Evolutionary conservation across 2,113 vertebrate species (phyloP).

Genomic region (Cebidichthys violaceus): DNA sequence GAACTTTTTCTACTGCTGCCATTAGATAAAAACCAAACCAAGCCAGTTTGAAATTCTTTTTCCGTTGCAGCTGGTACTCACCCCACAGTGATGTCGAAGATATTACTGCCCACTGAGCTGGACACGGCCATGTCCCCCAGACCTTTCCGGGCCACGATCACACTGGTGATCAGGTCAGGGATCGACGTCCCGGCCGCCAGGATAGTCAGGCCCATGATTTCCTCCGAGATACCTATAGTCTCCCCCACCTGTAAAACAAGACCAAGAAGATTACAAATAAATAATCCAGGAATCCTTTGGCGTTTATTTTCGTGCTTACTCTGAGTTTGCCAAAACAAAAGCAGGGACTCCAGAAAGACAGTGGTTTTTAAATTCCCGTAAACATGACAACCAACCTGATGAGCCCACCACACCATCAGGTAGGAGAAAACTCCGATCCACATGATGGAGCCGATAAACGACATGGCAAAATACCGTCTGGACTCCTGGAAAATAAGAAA

Average conservation of each 20-base stretch:
- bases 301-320: neutral
- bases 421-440: slow-evolving; percentile 85
- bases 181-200: slow-evolving; percentile 85
- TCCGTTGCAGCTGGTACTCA: slow-evolving; percentile 33
- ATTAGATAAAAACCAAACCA: too few species aligned
- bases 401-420: slow-evolving; percentile 86
- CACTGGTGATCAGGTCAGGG: slow-evolving; percentile 85
- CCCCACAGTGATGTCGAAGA: slow-evolving; percentile 84
- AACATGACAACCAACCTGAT: slow-evolving; percentile 76
- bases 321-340: neutral
- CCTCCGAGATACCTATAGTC: slow-evolving; percentile 83
- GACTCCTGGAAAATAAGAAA: slow-evolving; percentile 65
- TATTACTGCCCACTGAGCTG: slow-evolving; percentile 85
- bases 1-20: neutral
- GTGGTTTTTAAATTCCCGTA: neutral
- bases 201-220: slow-evolving; percentile 85
- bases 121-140: slow-evolving; percentile 86
- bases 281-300: neutral
- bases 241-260: slow-evolving; percentile 76
- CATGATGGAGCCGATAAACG: slow-evolving; percentile 81
- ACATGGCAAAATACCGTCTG: slow-evolving; percentile 74
- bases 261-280: neutral
- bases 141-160: slow-evolving; percentile 84
- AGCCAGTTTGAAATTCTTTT: too few species aligned
- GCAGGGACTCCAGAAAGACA: neutral